phyloP scores from a whole-genome alignment of 2,888 invertebrate genomes.

The Gerosis bhagava region DNA sequence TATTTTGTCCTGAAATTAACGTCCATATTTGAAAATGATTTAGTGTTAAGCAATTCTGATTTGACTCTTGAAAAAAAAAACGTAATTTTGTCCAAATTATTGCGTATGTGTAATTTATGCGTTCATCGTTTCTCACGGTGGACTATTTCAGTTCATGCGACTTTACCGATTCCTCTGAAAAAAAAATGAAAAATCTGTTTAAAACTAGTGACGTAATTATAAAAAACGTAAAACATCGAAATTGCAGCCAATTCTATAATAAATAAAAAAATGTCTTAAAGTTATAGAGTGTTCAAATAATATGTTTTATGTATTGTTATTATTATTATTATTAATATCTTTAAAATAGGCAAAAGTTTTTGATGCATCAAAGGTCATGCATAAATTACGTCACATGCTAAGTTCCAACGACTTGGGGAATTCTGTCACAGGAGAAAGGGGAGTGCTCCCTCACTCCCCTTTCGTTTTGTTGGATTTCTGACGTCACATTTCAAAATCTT shows the following conservation, averaged over 20 bases:
- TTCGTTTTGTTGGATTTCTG: too few relatives aligned
- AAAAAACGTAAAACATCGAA: conserved; percentile 17
- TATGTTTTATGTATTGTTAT: conserved; percentile 3
- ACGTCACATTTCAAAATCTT: too few relatives aligned
- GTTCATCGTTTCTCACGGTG: conserved; percentile 8
- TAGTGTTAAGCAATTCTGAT: conserved; percentile 73
- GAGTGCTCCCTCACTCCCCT: too few relatives aligned
- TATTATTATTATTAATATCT: conserved; percentile 2
- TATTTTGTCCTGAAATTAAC: conserved; percentile 76
- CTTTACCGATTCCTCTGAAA: conserved; percentile 3
- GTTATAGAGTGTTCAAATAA: conserved; percentile 6
- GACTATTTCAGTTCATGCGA: background rate
- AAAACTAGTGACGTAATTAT: conserved; percentile 6
- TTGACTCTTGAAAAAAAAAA: conserved; percentile 48
- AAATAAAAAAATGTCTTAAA: background rate
- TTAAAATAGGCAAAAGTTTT: too few relatives aligned
- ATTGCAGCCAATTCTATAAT: conserved; percentile 19
- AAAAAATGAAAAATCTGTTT: background rate
- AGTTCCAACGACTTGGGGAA: too few relatives aligned
- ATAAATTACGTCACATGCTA: too few relatives aligned
- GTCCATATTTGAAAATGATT: conserved; percentile 79
- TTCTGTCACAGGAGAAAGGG: too few relatives aligned
- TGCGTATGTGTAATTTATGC: too few relatives aligned
- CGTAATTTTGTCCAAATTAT: conserved; percentile 48
- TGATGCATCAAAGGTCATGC: conserved; percentile 21